These are phyloP conservation scores for Labia minor DNA, from an alignment of 2,888 invertebrate species.

Conservation along the genomic window DNA sequence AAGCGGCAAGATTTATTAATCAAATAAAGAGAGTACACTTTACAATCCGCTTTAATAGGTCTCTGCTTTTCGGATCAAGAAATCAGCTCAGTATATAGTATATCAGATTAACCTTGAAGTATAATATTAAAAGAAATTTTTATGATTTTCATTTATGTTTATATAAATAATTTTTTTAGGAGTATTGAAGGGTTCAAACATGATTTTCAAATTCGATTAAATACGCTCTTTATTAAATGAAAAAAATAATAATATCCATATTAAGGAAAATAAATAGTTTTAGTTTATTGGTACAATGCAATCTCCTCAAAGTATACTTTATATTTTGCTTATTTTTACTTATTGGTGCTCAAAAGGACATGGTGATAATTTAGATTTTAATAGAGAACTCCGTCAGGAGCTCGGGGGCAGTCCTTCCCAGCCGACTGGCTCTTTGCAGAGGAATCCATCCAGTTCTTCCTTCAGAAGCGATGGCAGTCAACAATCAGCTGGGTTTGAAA, in stretches of 20 bases:
- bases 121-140: background rate
- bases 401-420: constrained; percentile 20
- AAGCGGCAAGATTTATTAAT: no score
- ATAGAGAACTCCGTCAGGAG: constrained; percentile 22
- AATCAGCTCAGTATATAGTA: background rate
- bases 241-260: background rate
- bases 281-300: background rate
- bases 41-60: background rate
- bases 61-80: constrained; percentile 1
- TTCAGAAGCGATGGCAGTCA: constrained; percentile 15
- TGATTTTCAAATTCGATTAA: background rate
- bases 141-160: background rate
- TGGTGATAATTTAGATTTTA: constrained; percentile 22
- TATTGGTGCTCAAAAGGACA: constrained; percentile 20
- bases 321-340: constrained; percentile 17
- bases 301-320: background rate
- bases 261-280: background rate
- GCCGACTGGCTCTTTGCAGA: constrained; percentile 18
- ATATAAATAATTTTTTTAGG: background rate
- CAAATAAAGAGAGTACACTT: background rate
- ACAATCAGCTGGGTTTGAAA: constrained; percentile 22
- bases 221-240: background rate
- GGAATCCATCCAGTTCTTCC: constrained; percentile 21
- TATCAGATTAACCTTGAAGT: background rate
- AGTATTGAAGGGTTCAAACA: background rate